phyloP scores from a whole-genome alignment of 2,797 vertebrate species.

The Menidia menidia region DNA sequence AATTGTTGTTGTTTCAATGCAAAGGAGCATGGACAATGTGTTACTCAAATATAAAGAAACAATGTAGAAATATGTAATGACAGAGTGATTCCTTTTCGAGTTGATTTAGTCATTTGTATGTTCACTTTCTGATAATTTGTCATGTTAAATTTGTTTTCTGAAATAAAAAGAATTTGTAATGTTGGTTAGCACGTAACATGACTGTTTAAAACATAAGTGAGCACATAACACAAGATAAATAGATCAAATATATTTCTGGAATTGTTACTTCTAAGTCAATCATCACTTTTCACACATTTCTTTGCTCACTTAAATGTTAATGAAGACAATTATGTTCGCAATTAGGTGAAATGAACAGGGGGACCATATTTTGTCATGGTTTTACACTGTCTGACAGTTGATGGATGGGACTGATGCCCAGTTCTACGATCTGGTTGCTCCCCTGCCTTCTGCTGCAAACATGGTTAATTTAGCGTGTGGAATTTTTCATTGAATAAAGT shows the following conservation, averaged over 20 bases:
- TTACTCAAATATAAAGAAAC: too few relatives aligned
- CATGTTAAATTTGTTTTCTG: neutral
- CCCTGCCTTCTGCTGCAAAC: neutral
- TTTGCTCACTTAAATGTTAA: neutral
- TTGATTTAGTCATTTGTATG: too few relatives aligned
- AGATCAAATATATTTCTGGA: too few relatives aligned
- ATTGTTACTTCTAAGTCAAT: too few relatives aligned
- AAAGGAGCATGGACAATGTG: too few relatives aligned
- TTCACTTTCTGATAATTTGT: neutral
- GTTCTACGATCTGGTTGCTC: neutral
- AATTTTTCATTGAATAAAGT: neutral
- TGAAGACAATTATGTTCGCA: neutral
- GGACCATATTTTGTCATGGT: neutral
- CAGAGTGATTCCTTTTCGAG: too few relatives aligned
- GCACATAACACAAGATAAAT: neutral
- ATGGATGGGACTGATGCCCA: neutral
- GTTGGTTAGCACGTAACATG: too few relatives aligned
- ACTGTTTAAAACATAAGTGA: too few relatives aligned
- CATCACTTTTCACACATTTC: neutral
- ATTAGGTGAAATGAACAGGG: neutral
- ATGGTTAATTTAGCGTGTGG: neutral
- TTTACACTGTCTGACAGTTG: neutral
- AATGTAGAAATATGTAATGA: too few relatives aligned
- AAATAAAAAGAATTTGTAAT: too few relatives aligned
- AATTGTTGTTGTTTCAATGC: too few relatives aligned